Percentiles rank a stretch among this genome's conserved stretches.
Evolutionary conservation across 2,888 invertebrate species (phyloP).

Genomic region (Alviniconcha strummeri): DNA sequence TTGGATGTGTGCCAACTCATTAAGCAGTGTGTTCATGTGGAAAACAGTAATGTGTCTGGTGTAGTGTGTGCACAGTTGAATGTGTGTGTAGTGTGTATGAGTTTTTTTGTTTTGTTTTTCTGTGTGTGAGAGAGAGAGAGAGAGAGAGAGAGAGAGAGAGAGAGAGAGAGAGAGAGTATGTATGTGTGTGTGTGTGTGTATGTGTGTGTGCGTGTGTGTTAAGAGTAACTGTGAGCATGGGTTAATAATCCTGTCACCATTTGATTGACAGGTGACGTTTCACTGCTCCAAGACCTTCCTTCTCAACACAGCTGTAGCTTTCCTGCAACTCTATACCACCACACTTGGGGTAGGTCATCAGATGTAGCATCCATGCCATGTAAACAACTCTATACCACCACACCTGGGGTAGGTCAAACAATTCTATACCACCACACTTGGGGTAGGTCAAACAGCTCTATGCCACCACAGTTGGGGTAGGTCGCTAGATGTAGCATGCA

Average conservation of each 20-base stretch:
- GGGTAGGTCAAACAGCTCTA: too few relatives aligned
- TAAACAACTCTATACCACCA: too few relatives aligned
- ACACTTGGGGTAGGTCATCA: conserved; percentile 79
- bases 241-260: neutral
- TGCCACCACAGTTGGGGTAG: too few relatives aligned
- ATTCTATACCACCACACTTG: too few relatives aligned
- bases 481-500: too few relatives aligned
- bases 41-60: too few relatives aligned
- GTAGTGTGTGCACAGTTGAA: too few relatives aligned
- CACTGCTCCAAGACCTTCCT: conserved; percentile 83
- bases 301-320: conserved; percentile 90
- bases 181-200: conserved; percentile 1
- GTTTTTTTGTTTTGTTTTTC: neutral
- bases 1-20: too few relatives aligned
- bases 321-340: conserved; percentile 89
- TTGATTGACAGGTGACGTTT: conserved; percentile 77
- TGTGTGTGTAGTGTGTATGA: neutral
- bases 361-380: too few relatives aligned
- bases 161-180: too few relatives aligned
- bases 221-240: neutral
- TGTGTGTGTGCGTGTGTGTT: neutral
- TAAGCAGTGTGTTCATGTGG: too few relatives aligned
- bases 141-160: neutral
- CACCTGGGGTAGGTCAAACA: too few relatives aligned
- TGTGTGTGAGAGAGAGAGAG: neutral